These are phyloP conservation scores for Drosophila anomalata DNA, from an alignment of 2,888 invertebrate species.

Conservation along the genomic window DNA sequence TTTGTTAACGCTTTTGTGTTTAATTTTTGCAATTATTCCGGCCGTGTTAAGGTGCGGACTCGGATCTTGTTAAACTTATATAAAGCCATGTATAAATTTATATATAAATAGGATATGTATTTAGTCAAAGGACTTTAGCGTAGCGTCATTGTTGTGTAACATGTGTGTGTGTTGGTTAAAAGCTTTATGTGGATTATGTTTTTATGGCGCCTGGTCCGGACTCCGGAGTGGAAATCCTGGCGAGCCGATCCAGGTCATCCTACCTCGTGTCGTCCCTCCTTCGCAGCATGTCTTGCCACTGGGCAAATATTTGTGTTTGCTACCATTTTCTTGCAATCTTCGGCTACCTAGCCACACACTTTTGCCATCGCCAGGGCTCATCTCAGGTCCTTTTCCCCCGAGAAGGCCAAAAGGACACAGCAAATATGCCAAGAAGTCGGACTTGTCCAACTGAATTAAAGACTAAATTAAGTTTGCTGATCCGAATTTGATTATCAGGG, in stretches of 20 bases:
- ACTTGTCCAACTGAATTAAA: constrained; percentile 15
- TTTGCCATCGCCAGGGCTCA: neutral
- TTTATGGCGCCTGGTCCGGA: constrained; percentile 54
- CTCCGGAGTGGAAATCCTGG: constrained; percentile 13
- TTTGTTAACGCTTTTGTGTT: constrained; percentile 2
- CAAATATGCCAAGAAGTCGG: constrained; percentile 18
- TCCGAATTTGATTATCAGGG: constrained; percentile 13
- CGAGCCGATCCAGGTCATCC: constrained; percentile 3
- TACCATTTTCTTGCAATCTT: constrained; percentile 10
- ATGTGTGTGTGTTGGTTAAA: constrained; percentile 44
- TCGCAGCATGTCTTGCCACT: neutral
- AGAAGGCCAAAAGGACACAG: constrained; percentile 6
- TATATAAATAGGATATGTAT: neutral
- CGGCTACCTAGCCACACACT: neutral
- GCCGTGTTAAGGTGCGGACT: constrained; percentile 1
- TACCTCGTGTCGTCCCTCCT: neutral
- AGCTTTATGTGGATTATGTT: constrained; percentile 72
- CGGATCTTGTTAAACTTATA: constrained; percentile 14
- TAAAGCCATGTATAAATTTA: neutral
- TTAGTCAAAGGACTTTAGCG: neutral
- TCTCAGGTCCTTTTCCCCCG: neutral
- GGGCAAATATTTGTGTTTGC: constrained; percentile 24
- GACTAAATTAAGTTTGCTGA: constrained; percentile 25
- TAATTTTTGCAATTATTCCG: constrained; percentile 7
- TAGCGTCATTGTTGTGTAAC: constrained; percentile 11